Evolutionary conservation across 2,797 vertebrate genomes (phyloP).

Genomic region (Microhierax caerulescens): DNA sequence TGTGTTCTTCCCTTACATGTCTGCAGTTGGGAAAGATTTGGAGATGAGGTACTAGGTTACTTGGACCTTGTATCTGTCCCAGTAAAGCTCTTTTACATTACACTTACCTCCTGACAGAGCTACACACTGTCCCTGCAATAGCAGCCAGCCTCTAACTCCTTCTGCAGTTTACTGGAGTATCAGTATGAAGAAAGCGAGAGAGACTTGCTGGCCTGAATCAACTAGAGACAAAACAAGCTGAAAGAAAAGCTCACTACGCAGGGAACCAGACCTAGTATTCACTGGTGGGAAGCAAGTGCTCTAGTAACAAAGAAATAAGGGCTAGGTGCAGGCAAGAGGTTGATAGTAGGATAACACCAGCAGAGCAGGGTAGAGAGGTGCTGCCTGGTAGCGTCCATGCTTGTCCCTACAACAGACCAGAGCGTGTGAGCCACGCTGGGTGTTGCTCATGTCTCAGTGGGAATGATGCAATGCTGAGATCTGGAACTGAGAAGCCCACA

Average conservation of each 20-base stretch:
- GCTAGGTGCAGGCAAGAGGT: background rate
- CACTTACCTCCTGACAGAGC: background rate
- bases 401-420: background rate
- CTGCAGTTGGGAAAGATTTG: background rate
- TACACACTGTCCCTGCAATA: background rate
- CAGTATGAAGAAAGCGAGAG: background rate
- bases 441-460: background rate
- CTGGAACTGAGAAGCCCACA: background rate
- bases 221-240: background rate
- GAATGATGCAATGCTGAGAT: background rate
- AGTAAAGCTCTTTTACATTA: background rate
- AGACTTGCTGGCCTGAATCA: background rate
- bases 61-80: background rate
- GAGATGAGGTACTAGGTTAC: background rate
- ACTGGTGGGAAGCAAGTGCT: background rate
- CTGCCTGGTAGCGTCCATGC: background rate
- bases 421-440: rapidly evolving
- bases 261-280: background rate
- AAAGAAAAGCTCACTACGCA: background rate
- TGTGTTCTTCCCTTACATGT: background rate
- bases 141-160: background rate
- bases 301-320: background rate
- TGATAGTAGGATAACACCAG: background rate
- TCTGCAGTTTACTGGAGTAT: background rate
- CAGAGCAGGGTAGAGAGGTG: background rate